Conservation (phyloP, 2,113 vertebrate genomes). For the Dasypus novemcinctus region DNA sequence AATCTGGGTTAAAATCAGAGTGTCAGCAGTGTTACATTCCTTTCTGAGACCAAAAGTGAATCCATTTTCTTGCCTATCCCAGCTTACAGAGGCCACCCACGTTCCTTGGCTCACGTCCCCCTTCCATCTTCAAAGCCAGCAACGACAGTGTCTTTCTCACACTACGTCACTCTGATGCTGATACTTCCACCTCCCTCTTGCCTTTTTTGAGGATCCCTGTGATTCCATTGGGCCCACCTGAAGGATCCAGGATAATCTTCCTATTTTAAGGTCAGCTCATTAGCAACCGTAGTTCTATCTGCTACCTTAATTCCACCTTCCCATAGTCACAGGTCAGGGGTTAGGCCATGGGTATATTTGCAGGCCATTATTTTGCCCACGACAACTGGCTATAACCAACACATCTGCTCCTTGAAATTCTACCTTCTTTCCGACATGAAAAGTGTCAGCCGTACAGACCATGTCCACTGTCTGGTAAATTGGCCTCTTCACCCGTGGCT, state of each 20-base stretch:
- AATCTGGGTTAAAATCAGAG: not conserved
- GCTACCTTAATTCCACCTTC: not conserved
- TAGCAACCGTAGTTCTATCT: not conserved
- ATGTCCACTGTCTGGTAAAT: not conserved
- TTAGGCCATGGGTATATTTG: not conserved
- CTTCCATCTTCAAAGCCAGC: not conserved
- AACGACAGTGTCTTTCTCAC: not conserved
- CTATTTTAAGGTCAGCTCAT: no score
- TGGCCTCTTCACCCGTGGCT: not conserved
- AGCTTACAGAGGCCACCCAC: not conserved
- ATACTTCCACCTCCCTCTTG: not conserved
- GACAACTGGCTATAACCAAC: not conserved
- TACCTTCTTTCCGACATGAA: not conserved
- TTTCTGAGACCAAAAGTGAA: not conserved
- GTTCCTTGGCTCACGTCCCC: not conserved
- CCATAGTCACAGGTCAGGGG: not conserved
- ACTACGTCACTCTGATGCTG: no score
- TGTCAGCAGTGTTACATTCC: not conserved
- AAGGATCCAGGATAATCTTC: not conserved
- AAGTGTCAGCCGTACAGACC: not conserved
- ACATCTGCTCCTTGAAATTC: not conserved
- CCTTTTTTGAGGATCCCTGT: not conserved
- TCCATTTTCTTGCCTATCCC: not conserved
- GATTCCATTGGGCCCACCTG: not conserved
- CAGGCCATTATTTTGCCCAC: not conserved